These are phyloP conservation scores for Rynchops niger DNA, from an alignment of 2,113 vertebrate genomes.

Conservation along the genomic window DNA sequence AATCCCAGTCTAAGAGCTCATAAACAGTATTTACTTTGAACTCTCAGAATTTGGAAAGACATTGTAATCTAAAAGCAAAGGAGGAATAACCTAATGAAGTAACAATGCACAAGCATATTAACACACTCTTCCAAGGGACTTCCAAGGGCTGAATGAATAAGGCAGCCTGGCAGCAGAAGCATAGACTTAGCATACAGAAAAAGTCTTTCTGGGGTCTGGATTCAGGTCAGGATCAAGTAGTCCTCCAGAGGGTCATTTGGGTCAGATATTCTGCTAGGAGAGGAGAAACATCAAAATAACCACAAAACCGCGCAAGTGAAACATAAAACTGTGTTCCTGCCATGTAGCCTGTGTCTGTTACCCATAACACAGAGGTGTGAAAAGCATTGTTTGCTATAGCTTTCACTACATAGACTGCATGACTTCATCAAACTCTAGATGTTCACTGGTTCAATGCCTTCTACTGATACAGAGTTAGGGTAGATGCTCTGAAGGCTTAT, in stretches of 20 bases:
- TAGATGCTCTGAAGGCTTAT: not conserved
- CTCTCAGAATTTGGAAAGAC: not conserved
- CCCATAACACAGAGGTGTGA: not conserved
- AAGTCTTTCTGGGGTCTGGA: not conserved
- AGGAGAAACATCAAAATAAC: not conserved
- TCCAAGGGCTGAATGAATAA: not conserved
- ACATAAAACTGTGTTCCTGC: not conserved
- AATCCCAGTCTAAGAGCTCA: not conserved
- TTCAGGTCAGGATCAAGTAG: not conserved
- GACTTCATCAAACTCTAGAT: not conserved
- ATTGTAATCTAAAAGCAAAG: not conserved
- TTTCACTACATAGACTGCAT: not conserved
- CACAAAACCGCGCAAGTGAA: not conserved
- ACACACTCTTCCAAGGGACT: not conserved
- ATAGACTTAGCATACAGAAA: not conserved
- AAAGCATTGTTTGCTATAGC: not conserved
- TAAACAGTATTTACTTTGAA: not conserved
- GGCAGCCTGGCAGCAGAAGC: not conserved
- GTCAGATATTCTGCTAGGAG: not conserved
- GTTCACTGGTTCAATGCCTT: rapidly evolving
- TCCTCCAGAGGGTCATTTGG: rapidly evolving
- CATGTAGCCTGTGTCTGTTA: not conserved
- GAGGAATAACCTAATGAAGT: not conserved
- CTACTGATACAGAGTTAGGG: not conserved
- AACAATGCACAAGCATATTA: not conserved